Base-by-base conservation (phyloP, 2,797 vertebrate genomes). In the Sebastiscus tertius region DNA sequence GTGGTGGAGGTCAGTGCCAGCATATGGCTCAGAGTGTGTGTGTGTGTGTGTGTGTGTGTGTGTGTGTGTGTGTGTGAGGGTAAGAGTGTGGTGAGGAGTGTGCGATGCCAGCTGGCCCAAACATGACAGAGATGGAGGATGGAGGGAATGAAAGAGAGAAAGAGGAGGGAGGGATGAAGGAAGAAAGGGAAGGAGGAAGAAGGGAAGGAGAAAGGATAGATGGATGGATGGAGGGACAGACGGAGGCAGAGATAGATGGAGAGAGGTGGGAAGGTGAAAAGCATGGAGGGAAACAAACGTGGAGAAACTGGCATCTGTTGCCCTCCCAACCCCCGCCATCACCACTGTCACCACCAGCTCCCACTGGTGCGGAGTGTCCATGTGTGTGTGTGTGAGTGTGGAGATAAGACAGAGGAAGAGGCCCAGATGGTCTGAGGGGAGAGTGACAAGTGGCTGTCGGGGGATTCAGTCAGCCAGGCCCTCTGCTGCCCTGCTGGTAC, bases 381-480 rank as follows among this genome's bases (percentile, higher is more conserved):
- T 67, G 83, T 46, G 80, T 66, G 68, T 76, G 82, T 83, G 83
- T 80, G 84, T 63, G 73, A 80, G 72, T 81, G 84, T 68, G 59
- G 46, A 84, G 84, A 88, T 86, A 90, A 92, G 82, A 90, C 82
- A 70, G 80, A 89, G 87, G 79, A 87, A 85, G 79, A 73, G 80
- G 85, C 82, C 91, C 90, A 95, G 93, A 94, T 94, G 94, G 94
- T 90, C 87, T 75, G 84, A 93, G 86, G 81, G 86, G 88, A 90
- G 91, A 93, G 90, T 89, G 92, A 91, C 92, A 91, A 90, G 91
- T 90, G 92, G 90, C 87, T 91, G 91, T 87, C 90, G 81, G 84
- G 85, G 90, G 90, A 90, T 79, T 88, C 83, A 89, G 85, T 83
- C 80, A 87, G 83, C 72, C 76, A 72, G 85, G 80, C 72, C 91